Base-by-base conservation (phyloP, 1,140 invertebrate species). In the Mactra quadrangularis region DNA sequence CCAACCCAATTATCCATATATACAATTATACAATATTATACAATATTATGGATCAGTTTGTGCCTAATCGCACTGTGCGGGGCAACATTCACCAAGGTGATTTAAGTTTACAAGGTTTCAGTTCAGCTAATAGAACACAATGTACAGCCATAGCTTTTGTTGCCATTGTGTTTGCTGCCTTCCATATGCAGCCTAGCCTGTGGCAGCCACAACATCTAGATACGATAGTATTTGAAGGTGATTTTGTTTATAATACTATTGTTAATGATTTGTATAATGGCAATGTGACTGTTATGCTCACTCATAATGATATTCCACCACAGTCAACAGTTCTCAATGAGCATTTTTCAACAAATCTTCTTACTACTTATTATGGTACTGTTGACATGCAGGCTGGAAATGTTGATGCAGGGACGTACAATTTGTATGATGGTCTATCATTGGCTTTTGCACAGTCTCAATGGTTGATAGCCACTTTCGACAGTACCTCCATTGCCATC, bases 161-260 rank as follows among this genome's bases (percentile, higher is more conserved):
- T 13, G 57, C 57, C 7, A 29, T 60, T 60, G 25, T 60, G 25
- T 60, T 60, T 60, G 57, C 57, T 15, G 3, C 25, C 31, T 60
- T 60, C 31, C 7, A 15, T 27, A 9, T 60, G 25, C 3, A 7
- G 3, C 31, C 31, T 9, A 9, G 7, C 4, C 3, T 7, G 25
- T 60, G 57, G 57, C 57, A 60, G 57, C 57, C 57, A 27, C 57
- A 60, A 7, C 57, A 60, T 27, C 27, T 60, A 9, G 57, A 60
- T 19, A 60, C 57, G 19, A 35, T 60, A 9, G 4, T 60, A 6
- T 31, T 60, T 60, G 57, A 60, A 35, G 57, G 57, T 31, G 57
- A 60, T 27, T 3, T 9, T 6, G 3, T 60, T 29, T 60, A 60
- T 29, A n/a, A 27, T 31, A 27, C 7, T 60, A 60, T 60, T 35